These are phyloP conservation scores for Ganaspis brasiliensis DNA, from an alignment of 2,888 invertebrate species.

Conservation along the genomic window DNA sequence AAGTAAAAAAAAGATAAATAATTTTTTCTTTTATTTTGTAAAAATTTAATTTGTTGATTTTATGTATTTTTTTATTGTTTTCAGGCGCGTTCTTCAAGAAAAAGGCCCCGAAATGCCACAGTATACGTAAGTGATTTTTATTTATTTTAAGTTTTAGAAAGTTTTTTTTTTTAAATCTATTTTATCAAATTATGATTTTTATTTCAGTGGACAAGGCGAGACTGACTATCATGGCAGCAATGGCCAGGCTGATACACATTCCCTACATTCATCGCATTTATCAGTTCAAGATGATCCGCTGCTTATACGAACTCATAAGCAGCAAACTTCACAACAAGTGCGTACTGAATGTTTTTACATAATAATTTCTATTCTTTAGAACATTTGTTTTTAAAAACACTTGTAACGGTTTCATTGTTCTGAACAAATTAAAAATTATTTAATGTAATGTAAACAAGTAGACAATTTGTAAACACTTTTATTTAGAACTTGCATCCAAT, in stretches of 20 bases:
- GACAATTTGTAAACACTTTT: too few species aligned
- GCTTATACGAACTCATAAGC: conserved; percentile 85
- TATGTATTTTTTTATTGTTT: conserved; percentile 3
- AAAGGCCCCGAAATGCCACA: conserved; percentile 85
- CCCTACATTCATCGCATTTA: conserved; percentile 83
- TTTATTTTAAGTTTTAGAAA: conserved; percentile 7
- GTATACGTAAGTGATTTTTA: conserved; percentile 83
- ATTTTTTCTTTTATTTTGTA: conserved; percentile 6
- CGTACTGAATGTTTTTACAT: conserved; percentile 47
- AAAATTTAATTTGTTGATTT: background rate
- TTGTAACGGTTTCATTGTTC: too few species aligned
- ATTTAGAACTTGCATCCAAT: too few species aligned
- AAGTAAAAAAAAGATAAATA: too few species aligned
- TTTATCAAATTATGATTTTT: conserved; percentile 38
- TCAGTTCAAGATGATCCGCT: conserved; percentile 81
- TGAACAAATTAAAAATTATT: too few species aligned
- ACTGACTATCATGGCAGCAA: conserved; percentile 83
- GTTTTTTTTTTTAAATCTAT: too few species aligned
- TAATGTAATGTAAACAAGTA: too few species aligned
- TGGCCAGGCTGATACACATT: conserved; percentile 85
- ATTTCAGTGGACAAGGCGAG: conserved; percentile 80
- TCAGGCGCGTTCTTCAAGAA: conserved; percentile 85
- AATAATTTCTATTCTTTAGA: conserved; percentile 11
- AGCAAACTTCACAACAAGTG: conserved; percentile 86
- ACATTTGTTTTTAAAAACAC: background rate